phyloP scores from a whole-genome alignment of 1,140 invertebrate genomes.

The Parasteatoda tepidariorum region DNA sequence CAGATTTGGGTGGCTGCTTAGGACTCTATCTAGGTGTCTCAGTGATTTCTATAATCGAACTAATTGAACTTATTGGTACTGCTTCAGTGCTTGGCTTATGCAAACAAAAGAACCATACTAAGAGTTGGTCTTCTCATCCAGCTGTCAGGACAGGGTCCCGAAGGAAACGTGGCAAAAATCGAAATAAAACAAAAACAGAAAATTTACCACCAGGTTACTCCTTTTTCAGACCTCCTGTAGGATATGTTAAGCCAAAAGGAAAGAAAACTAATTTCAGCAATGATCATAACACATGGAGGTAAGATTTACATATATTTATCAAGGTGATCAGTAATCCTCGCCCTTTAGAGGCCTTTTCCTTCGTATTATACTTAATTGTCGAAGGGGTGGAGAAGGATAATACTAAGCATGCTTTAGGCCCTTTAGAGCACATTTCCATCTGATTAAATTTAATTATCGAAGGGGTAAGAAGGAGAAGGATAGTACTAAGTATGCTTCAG shows the following conservation, averaged over 20 bases:
- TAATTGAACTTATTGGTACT: constrained; percentile 30
- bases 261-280: constrained; percentile 1
- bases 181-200: neutral
- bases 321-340: too few relatives aligned
- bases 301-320: too few relatives aligned
- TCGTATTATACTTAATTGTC: too few relatives aligned
- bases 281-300: neutral
- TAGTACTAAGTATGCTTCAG: too few relatives aligned
- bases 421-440: too few relatives aligned
- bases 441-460: too few relatives aligned
- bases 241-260: neutral
- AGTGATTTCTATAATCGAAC: constrained; percentile 60
- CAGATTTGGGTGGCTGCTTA: constrained; percentile 61
- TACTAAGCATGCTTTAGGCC: too few relatives aligned
- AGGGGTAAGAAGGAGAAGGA: too few relatives aligned
- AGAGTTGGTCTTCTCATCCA: neutral
- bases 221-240: neutral
- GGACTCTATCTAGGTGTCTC: constrained; percentile 61
- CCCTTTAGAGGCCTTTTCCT: too few relatives aligned
- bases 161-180: neutral
- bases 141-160: neutral
- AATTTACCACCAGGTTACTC: neutral
- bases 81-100: constrained; percentile 8
- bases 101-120: neutral
- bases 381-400: too few relatives aligned